Conservation (phyloP, 37 sponge, comb jelly and placozoan species). For the Agelas oroides region DNA sequence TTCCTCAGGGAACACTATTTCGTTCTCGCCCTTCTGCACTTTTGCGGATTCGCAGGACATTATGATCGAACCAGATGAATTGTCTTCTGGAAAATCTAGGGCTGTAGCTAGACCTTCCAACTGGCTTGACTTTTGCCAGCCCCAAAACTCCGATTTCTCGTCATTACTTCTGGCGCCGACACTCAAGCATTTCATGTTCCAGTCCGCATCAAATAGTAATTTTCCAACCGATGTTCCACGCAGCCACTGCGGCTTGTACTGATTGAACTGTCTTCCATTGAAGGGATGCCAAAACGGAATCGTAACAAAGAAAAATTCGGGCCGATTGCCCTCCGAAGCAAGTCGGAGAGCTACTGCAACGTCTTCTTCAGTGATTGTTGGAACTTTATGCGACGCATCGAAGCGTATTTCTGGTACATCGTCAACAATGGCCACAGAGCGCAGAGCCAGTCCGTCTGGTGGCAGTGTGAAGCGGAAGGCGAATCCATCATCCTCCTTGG, state of each 20-base stretch:
- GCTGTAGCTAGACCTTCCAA: slow-evolving; percentile 34
- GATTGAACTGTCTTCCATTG: slow-evolving; percentile 42
- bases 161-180: slow-evolving; percentile 31
- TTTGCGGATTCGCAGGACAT: slow-evolving; percentile 38
- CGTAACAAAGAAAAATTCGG: slow-evolving; percentile 32
- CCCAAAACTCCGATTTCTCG: slow-evolving; percentile 17
- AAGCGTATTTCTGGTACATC: slow-evolving; percentile 41
- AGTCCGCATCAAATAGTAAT: slow-evolving; percentile 51
- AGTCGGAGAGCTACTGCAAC: slow-evolving; percentile 29
- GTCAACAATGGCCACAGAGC: slow-evolving; percentile 35
- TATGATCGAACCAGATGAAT: slow-evolving; percentile 15
- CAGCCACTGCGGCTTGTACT: slow-evolving; percentile 45
- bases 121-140: slow-evolving; percentile 25
- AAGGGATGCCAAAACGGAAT: slow-evolving; percentile 45
- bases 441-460: slow-evolving; percentile 8
- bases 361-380: slow-evolving; percentile 64
- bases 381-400: slow-evolving; percentile 7
- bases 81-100: slow-evolving; percentile 33
- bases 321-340: slow-evolving; percentile 16
- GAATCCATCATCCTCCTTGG: slow-evolving; percentile 7
- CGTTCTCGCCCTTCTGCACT: neutral
- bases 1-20: slow-evolving; percentile 35
- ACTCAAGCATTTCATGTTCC: slow-evolving; percentile 60
- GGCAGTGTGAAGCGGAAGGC: slow-evolving; percentile 13
- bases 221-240: slow-evolving; percentile 47